phyloP scores from a whole-genome alignment of 2,888 invertebrate species.

The Synanthedon myopaeformis region DNA sequence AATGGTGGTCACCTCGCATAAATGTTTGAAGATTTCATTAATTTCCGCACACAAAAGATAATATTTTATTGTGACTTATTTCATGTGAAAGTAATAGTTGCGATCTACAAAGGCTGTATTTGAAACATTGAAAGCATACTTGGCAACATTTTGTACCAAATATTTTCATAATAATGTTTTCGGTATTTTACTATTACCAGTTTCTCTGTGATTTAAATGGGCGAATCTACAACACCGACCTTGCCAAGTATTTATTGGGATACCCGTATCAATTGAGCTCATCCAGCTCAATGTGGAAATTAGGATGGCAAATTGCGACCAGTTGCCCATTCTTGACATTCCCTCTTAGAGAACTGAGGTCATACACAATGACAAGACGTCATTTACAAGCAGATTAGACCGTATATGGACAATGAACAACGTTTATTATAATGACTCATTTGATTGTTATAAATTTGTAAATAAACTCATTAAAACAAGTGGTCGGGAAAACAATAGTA shows the following conservation, averaged over 20 bases:
- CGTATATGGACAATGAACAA: neutral
- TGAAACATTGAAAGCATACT: too few species aligned
- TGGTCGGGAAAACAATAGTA: too few species aligned
- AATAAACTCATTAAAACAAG: too few species aligned
- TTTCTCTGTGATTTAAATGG: neutral
- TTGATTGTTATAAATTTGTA: neutral
- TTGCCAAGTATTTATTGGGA: slow-evolving; percentile 32
- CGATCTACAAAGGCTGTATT: too few species aligned
- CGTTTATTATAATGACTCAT: neutral
- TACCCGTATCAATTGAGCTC: slow-evolving; percentile 29
- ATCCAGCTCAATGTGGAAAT: slow-evolving; percentile 15
- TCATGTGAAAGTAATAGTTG: too few species aligned
- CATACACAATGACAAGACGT: neutral
- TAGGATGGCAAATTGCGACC: slow-evolving; percentile 6
- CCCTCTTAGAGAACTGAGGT: slow-evolving; percentile 12
- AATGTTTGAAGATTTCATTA: too few species aligned
- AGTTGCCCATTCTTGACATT: slow-evolving; percentile 6
- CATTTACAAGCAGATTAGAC: neutral
- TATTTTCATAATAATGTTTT: too few species aligned
- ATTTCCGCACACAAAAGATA: too few species aligned
- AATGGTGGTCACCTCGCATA: too few species aligned
- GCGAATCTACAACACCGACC: slow-evolving; percentile 21
- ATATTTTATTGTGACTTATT: too few species aligned
- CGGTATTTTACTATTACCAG: too few species aligned
- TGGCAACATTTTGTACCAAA: too few species aligned